phyloP scores from a whole-genome alignment of 2,888 invertebrate genomes.

The Palloptera scutellata region DNA sequence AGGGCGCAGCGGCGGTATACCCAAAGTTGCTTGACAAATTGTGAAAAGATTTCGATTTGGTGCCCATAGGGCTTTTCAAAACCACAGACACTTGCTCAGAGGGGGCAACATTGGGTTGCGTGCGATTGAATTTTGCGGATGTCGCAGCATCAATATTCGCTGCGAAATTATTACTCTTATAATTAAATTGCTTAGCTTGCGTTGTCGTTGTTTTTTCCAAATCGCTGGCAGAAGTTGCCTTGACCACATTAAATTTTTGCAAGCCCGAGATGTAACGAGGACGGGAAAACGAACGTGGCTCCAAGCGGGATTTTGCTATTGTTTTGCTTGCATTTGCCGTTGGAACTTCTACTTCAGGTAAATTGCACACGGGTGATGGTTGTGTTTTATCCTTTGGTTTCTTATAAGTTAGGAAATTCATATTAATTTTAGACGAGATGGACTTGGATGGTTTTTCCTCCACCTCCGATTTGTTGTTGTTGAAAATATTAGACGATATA shows the following conservation, averaged over 20 bases:
- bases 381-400: constrained; percentile 56
- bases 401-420: constrained; percentile 57
- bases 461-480: constrained; percentile 46
- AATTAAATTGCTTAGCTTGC: constrained; percentile 19
- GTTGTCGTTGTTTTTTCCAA: constrained; percentile 42
- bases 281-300: constrained; percentile 58
- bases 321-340: background rate
- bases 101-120: constrained; percentile 29
- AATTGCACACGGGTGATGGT: constrained; percentile 25
- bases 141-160: background rate
- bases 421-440: constrained; percentile 40
- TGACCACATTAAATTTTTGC: constrained; percentile 55
- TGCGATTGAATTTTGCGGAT: constrained; percentile 30
- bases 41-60: constrained; percentile 63
- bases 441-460: constrained; percentile 23
- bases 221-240: constrained; percentile 59
- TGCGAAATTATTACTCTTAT: constrained; percentile 2
- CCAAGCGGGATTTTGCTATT: constrained; percentile 16
- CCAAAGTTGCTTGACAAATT: constrained; percentile 51
- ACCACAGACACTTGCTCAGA: constrained; percentile 33
- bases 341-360: constrained; percentile 35
- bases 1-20: constrained; percentile 16
- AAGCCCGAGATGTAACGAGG: constrained; percentile 60
- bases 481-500: constrained; percentile 37
- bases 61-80: constrained; percentile 63